Evolutionary conservation across 2,113 vertebrate genomes (phyloP), one percentile per base, ranked within the genome.

Genomic region (Leucopsar rothschildi): DNA sequence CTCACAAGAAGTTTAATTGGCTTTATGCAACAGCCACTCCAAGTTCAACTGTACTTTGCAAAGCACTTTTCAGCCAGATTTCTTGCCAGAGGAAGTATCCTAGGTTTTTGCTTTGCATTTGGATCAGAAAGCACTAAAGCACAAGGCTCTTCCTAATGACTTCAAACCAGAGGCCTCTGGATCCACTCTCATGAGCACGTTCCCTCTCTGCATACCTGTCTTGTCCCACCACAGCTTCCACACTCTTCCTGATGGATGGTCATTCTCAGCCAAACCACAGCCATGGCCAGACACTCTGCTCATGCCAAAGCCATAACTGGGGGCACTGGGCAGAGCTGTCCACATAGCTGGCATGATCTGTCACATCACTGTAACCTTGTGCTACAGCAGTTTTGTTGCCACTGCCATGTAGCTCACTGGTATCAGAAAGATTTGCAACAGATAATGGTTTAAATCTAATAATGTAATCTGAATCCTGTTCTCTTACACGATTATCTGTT

Each of bases 241-340:
- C 12, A 29, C 52, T 65, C 22, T 9, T 59, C 45, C 44, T 55
- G 47, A 61, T 15, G 52, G 53, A 18, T 19, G n/a, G n/a, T 17
- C 0, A 1, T 49, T 65, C 65, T 70, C 52, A 77, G 60, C 15
- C 66, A 73, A 78, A 40, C 40, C 12, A 1, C 0, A 4, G 2
- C 25, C 11, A 18, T 1, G 4, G 82, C 21, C 33, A 80, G 55
- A 9, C 2, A 3, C 44, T 33, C 45, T 0, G 1, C 44, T 39
- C 2, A 3, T 44, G 44, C 50, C 35, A 37, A 66, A 33, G 35
- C 57, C 8, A 1, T 7, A 57, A 9, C 14, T 3, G 2, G 28
- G 15, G 28, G 21, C 4, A 2, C 53, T n/a, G 1, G 1, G 35
- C 4, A 4, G 8, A 49, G 12, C 28, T 55, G 49, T 45, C 33